Evolutionary conservation across 2,888 invertebrate species (phyloP), one percentile per base, ranked within the genome.

Genomic region (Neocrepidodera transversa): DNA sequence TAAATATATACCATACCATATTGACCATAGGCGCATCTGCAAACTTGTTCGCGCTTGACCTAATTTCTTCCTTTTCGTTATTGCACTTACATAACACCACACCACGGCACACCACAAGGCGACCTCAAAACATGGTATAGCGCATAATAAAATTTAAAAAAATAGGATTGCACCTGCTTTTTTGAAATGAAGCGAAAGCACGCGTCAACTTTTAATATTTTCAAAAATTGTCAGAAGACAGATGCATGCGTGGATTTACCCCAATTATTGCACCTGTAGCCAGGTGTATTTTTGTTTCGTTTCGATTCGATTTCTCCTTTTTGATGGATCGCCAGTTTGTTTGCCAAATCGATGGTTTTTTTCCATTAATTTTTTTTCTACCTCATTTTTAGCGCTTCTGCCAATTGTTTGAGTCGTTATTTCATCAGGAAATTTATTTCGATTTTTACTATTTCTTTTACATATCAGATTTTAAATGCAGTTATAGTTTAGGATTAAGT

Each of bases 201-300:
- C 40, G 43, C 61, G 50, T 51, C 47, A 23, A 56, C 42, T 40
- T 49, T 40, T 48, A 50, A 58, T 54, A 58, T 48, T 52, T 49
- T 36, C 35, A 42, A 23, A 3, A 3, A 23, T 3, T 5, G 23
- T 5, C 23, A 23, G 23, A 23, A 20, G 61, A 58, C 64, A 64
- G 64, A 61, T 61, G 64, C 40, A 45, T 32, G 48, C 53, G 54
- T 56, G 52, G 59, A 62, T 66, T 70, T 69, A 68, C 65, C 70
- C 70, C 53, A 69, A 67, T 68, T 69, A 60, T 63, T 65, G 68
- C 70, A 70, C 70, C 68, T 70, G 70, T 66, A 57, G 55, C 55
- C 70, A 70, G 70, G 68, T 70, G 70, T 51, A 42, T 14, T 59
- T 56, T 54, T 42, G 18, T 18, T 40, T 54, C 69, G 69, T n/a